Evolutionary conservation across 2,797 vertebrate genomes (phyloP), one percentile per base, ranked within the genome.

Genomic region (Centropyge bicolor): DNA sequence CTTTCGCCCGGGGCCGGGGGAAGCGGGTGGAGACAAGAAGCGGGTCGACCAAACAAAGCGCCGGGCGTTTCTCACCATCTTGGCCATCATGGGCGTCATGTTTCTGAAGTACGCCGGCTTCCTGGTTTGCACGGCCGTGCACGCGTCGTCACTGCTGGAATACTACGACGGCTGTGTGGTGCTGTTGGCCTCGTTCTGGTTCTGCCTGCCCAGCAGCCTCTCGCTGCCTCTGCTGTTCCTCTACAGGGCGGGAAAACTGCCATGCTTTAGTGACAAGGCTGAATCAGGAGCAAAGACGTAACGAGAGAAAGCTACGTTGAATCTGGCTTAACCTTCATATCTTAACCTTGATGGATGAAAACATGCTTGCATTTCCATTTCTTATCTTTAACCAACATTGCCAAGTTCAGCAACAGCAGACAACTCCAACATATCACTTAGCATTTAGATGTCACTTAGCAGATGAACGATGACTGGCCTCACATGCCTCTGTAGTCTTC

Each of bases 171-270:
- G 36, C 1, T 82, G 80, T 19, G 10, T 17, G 17, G 2, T 59
- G 0, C 60, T 63, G 65, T 52, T 69, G 55, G 52, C 65, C 0
- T n/a, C 35, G 0, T 45, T 77, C 36, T 78, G 80, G 75, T 74
- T 68, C 27, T 70, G 36, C 46, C 45, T 82, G 38, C 80, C 64
- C 0, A 78, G 70, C 46, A 69, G 66, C 12, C 56, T 82, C 0
- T n/a, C 20, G 0, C 24, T 78, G 7, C 80, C 70, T 2, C 27
- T 82, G 41, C 71, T 80, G 41, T 80, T 64, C n/a, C 57, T 69
- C 11, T 43, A 62, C 17, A 51, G 64, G n/a, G 40, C 36, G 0
- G 35, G 63, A 2, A 73, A 52, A n/a, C 8, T 82, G 7, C 55
- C n/a, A 0, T 59, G 43, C 12, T 13, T 38, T 0, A 27, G 16